Base-by-base conservation (phyloP, 2,113 vertebrate species). In the Triplophysa dalaica region DNA sequence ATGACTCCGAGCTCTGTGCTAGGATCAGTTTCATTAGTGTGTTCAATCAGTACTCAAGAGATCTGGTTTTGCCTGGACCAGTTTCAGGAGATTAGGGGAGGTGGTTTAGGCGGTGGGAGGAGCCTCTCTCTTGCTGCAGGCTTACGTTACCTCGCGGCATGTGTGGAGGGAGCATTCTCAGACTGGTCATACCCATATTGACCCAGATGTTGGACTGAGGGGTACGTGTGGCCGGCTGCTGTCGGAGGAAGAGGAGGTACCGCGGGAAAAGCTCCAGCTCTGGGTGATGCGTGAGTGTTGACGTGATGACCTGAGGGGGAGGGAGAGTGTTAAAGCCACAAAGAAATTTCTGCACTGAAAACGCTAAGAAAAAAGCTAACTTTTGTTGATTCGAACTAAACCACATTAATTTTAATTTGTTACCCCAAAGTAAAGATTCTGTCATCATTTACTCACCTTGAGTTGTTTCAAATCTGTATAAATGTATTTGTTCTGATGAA, bases 111-210 rank as follows among this genome's bases (percentile, higher is more conserved):
- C 52, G 38, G 74, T 58, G 83, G 61, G 80, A 41, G 85, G 33
- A 78, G 78, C 89, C 89, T 82, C 75, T 85, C 82, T 97, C 97
- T 98, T 99, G 97, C 96, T 99, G 97, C 96, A 94, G 92, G 96
- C 96, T 98, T 98, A 96, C 95, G 79, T 98, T 99, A 99, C 97
- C 96, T 98, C 96, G 92, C 86, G 94, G 93, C 83, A 97, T 94
- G 91, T 96, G 94, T 83, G 95, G 94, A 91, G 96, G 96, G 92
- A 96, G 96, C 95, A 97, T 95, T 95, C 95, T 94, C 93, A 97
- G 95, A 94, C 94, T 97, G 95, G 94, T 97, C 97, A 98, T 98
- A 99, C 97, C 97, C 97, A 98, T 98, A 94, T 98, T 99, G 91
- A 98, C 95, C 97, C 97, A 99, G 93, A 98, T 96, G 94, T 98